Evolutionary conservation across 2,797 vertebrate genomes (phyloP).

Genomic region (Gymnothorax reevesii): DNA sequence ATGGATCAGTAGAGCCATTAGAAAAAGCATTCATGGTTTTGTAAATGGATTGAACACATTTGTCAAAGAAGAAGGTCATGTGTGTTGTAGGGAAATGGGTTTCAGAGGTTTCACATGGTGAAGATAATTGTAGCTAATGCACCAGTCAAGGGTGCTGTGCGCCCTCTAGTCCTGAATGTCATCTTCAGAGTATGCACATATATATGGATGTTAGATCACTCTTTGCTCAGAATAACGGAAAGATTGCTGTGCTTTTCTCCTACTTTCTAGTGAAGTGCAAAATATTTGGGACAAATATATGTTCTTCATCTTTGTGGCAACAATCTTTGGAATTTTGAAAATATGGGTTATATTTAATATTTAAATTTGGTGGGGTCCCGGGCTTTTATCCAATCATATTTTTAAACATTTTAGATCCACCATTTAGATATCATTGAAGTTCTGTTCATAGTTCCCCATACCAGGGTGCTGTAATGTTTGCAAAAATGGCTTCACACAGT

Average conservation of each 20-base stretch:
- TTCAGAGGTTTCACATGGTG: constrained; percentile 3
- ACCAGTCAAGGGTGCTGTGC: neutral
- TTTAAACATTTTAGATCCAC: no score
- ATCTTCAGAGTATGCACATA: neutral
- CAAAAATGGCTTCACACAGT: no score
- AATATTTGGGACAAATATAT: neutral
- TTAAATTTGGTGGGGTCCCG: no score
- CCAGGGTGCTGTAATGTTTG: no score
- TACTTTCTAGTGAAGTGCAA: neutral
- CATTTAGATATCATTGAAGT: no score
- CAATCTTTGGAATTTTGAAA: no score
- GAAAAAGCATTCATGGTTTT: neutral
- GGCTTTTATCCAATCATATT: no score
- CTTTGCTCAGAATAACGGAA: neutral
- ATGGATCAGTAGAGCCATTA: neutral
- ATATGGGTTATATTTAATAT: no score
- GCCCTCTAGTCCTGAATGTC: neutral
- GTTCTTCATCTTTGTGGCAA: neutral
- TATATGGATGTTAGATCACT: neutral
- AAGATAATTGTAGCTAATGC: neutral
- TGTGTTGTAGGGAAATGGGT: neutral
- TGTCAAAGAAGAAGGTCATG: neutral
- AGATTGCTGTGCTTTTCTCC: neutral
- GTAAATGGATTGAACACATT: neutral
- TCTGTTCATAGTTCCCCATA: no score